Conservation (phyloP, 2,888 invertebrate species). For the Mythimna ferrago region DNA sequence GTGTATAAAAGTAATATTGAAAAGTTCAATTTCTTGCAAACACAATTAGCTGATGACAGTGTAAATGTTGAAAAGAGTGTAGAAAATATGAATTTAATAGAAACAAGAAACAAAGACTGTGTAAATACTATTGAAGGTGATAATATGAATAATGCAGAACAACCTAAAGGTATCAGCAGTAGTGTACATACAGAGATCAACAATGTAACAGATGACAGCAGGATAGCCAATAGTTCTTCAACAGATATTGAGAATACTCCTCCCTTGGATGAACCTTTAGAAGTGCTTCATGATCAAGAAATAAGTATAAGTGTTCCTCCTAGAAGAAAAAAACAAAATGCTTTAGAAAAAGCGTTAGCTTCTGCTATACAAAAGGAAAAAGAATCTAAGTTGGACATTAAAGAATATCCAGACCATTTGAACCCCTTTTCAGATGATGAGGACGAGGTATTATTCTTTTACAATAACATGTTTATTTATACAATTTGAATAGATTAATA, state of each 20-base stretch:
- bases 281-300: constrained; percentile 71
- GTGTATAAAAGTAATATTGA: constrained; percentile 84
- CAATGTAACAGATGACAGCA: constrained; percentile 85
- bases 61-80: constrained; percentile 67
- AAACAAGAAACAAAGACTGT: constrained; percentile 69
- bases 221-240: constrained; percentile 76
- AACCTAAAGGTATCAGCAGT: constrained; percentile 55
- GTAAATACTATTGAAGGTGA: constrained; percentile 55
- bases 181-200: constrained; percentile 70
- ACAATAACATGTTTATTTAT: neutral
- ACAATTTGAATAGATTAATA: neutral
- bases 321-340: constrained; percentile 81
- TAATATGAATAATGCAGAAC: constrained; percentile 53
- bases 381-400: constrained; percentile 58
- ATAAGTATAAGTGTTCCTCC: constrained; percentile 85
- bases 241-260: constrained; percentile 58
- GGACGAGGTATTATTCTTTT: constrained; percentile 73
- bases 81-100: constrained; percentile 66
- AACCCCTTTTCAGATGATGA: constrained; percentile 96
- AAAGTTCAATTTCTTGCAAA: constrained; percentile 86
- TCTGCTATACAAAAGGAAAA: constrained; percentile 60
- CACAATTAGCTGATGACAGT: constrained; percentile 78
- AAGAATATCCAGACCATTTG: constrained; percentile 93
- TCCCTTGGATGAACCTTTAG: constrained; percentile 61
- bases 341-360: constrained; percentile 69